Evolutionary conservation across 2,888 invertebrate genomes (phyloP).

Genomic region (Lingula anatina): DNA sequence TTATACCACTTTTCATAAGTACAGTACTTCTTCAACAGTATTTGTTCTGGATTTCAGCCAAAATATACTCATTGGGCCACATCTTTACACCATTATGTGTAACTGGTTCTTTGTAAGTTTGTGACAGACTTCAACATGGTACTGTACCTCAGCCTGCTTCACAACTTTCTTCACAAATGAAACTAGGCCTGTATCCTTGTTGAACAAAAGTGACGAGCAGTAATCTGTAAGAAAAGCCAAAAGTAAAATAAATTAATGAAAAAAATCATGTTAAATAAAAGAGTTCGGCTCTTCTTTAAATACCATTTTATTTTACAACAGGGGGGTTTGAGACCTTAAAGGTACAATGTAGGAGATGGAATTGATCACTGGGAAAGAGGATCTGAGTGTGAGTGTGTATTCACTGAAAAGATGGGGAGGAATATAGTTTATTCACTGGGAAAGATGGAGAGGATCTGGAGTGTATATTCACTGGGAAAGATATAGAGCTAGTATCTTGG

Average conservation of each 20-base stretch:
- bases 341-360: too few species aligned
- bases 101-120: too few species aligned
- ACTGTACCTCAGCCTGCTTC: constrained; percentile 38
- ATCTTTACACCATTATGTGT: background rate
- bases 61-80: background rate
- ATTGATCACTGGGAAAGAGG: background rate
- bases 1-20: too few species aligned
- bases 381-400: background rate
- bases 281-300: background rate
- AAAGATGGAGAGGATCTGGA: too few species aligned
- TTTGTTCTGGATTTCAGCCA: background rate
- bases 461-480: too few species aligned
- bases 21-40: background rate
- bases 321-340: too few species aligned
- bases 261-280: background rate
- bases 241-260: background rate
- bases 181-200: constrained; percentile 34
- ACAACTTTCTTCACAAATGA: constrained; percentile 33
- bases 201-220: constrained; percentile 38
- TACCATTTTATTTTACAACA: too few species aligned
- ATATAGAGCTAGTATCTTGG: too few species aligned
- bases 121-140: background rate
- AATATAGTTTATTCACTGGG: too few species aligned
- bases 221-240: constrained; percentile 28
- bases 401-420: background rate